Percentiles rank a stretch among this genome's conserved stretches.
Conservation (phyloP, 2,113 vertebrate genomes). For the Rhipidura dahli region DNA sequence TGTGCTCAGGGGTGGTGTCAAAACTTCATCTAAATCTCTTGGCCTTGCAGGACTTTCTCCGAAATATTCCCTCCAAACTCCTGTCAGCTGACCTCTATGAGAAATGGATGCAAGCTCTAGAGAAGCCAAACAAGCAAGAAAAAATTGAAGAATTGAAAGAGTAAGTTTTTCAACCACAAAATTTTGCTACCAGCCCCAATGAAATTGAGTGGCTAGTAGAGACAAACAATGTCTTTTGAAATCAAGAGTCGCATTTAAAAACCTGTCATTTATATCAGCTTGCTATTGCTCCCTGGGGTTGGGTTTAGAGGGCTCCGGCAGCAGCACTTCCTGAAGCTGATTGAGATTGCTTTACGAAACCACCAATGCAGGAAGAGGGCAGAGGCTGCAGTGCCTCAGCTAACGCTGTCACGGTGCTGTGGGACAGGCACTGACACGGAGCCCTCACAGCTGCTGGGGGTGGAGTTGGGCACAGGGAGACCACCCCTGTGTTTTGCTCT, state of each 20-base stretch:
- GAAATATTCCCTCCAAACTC: conserved; percentile 88
- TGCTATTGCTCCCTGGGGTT: neutral
- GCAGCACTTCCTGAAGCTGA: neutral
- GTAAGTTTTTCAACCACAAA: conserved; percentile 78
- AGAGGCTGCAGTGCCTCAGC: neutral
- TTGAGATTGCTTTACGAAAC: neutral
- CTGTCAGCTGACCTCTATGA: conserved; percentile 81
- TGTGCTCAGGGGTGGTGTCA: neutral
- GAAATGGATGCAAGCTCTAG: conserved; percentile 84
- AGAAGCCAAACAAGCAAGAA: conserved; percentile 69
- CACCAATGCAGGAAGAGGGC: neutral
- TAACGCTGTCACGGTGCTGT: fast-evolving
- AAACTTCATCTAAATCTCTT: neutral
- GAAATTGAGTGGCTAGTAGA: neutral
- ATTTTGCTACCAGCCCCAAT: neutral
- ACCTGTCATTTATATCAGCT: neutral
- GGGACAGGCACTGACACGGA: neutral
- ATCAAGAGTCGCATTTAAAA: neutral
- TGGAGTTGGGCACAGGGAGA: neutral
- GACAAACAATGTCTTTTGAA: fast-evolving
- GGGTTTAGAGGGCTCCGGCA: neutral
- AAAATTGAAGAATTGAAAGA: conserved; percentile 76
- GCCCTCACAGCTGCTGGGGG: neutral
- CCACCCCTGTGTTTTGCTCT: fast-evolving
- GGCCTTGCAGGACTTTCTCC: conserved; percentile 85